phyloP scores from a whole-genome alignment of 2,888 invertebrate species.

The Microctonus brassicae region DNA sequence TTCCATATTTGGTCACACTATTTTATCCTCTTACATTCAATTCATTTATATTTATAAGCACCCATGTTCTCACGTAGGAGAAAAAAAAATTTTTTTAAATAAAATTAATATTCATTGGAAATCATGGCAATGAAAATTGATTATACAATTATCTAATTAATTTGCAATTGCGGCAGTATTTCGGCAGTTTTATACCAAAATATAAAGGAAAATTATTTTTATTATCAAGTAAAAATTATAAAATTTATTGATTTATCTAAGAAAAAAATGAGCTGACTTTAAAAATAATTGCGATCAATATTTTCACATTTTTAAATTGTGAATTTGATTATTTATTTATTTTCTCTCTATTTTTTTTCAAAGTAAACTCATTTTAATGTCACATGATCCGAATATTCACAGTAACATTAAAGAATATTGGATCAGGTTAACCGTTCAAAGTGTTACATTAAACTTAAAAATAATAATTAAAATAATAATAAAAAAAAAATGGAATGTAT shows the following conservation, averaged over 20 bases:
- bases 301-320: background rate
- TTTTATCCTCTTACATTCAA: background rate
- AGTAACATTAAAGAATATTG: constrained; percentile 49
- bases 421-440: constrained; percentile 53
- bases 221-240: background rate
- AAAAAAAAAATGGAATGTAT: constrained; percentile 33
- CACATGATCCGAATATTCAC: constrained; percentile 57
- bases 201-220: background rate
- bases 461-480: too few species aligned
- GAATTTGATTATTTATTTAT: background rate
- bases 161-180: constrained; percentile 43
- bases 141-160: constrained; percentile 12
- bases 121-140: constrained; percentile 23
- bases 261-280: constrained; percentile 49
- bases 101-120: background rate
- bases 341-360: constrained; percentile 18
- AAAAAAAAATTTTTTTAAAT: too few species aligned
- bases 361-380: constrained; percentile 48
- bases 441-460: constrained; percentile 19
- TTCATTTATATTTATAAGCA: constrained; percentile 25
- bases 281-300: background rate
- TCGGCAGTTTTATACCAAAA: constrained; percentile 21
- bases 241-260: constrained; percentile 14
- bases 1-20: background rate
- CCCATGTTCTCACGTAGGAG: constrained; percentile 22